These are phyloP conservation scores for Formica exsecta DNA, from an alignment of 1,140 invertebrate species.

Conservation along the genomic window DNA sequence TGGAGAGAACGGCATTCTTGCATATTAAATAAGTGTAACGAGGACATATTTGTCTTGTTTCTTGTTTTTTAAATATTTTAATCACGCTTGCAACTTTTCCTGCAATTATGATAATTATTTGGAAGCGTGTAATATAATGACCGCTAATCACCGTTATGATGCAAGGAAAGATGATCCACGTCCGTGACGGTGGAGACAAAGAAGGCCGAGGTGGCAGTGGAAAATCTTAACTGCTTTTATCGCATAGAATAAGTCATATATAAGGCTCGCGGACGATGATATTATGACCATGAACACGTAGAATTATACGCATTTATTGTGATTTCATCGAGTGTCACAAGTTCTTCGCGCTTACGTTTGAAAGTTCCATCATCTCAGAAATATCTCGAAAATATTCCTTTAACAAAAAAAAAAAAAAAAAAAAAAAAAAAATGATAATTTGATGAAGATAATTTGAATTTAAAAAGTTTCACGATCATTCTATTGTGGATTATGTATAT, in stretches of 20 bases:
- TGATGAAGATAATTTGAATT: constrained; percentile 4
- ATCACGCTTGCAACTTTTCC: neutral
- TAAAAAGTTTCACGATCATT: neutral
- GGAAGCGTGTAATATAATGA: constrained; percentile 12
- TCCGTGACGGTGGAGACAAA: constrained; percentile 17
- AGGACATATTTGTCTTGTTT: neutral
- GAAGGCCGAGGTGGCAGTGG: constrained; percentile 44
- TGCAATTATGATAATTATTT: neutral
- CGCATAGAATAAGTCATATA: constrained; percentile 60
- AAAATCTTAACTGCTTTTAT: constrained; percentile 72
- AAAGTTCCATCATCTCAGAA: constrained; percentile 45
- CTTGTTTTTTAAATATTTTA: neutral
- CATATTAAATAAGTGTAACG: neutral
- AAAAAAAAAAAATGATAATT: no score
- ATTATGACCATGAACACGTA: constrained; percentile 60
- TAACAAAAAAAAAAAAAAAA: neutral
- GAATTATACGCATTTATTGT: constrained; percentile 59
- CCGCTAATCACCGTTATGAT: constrained; percentile 3
- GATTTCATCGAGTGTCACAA: constrained; percentile 68
- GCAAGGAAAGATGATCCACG: constrained; percentile 22
- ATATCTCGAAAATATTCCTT: neutral
- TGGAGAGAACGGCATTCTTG: neutral
- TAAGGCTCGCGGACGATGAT: constrained; percentile 23
- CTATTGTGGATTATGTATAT: no score
- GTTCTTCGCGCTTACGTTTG: neutral